These are phyloP conservation scores for Montipora foliosa DNA, from an alignment of 64 coral and sea anemone genomes.

Conservation along the genomic window DNA sequence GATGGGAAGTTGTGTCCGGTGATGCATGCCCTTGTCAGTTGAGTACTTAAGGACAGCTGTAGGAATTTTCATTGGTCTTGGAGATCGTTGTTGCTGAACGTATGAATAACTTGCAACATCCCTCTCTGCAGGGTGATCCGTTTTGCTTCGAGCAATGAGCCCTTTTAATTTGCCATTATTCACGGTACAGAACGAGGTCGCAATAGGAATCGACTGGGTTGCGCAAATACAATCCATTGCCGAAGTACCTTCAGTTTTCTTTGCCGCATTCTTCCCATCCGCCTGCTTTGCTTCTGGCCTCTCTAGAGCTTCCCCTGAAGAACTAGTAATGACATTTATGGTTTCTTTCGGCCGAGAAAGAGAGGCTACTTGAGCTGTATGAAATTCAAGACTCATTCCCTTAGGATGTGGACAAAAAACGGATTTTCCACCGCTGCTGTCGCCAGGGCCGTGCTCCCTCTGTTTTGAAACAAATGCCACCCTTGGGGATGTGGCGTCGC, in stretches of 20 bases:
- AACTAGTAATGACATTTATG: conserved; percentile 30
- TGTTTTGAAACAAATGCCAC: neutral
- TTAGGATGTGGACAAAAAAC: neutral
- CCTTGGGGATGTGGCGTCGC: conserved; percentile 1
- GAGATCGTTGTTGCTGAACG: conserved; percentile 16
- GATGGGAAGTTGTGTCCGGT: conserved; percentile 49
- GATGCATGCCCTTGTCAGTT: conserved; percentile 43
- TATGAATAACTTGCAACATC: neutral
- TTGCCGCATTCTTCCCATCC: neutral
- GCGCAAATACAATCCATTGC: conserved; percentile 43
- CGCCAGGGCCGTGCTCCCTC: neutral
- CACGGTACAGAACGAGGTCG: conserved; percentile 23
- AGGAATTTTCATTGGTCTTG: conserved; percentile 77
- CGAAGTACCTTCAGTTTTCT: conserved; percentile 69
- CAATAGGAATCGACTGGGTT: conserved; percentile 52
- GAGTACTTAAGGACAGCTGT: conserved; percentile 86
- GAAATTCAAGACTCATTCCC: neutral
- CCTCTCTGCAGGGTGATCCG: neutral
- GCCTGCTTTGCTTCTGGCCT: neutral
- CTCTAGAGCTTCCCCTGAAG: conserved; percentile 33
- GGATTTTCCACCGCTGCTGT: neutral
- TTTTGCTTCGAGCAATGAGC: conserved; percentile 17
- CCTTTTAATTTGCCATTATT: conserved; percentile 64
- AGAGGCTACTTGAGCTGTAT: conserved; percentile 12
- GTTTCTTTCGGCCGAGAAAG: conserved; percentile 72